phyloP scores from a whole-genome alignment of 2,797 vertebrate genomes.

The Streptopelia turtur region DNA sequence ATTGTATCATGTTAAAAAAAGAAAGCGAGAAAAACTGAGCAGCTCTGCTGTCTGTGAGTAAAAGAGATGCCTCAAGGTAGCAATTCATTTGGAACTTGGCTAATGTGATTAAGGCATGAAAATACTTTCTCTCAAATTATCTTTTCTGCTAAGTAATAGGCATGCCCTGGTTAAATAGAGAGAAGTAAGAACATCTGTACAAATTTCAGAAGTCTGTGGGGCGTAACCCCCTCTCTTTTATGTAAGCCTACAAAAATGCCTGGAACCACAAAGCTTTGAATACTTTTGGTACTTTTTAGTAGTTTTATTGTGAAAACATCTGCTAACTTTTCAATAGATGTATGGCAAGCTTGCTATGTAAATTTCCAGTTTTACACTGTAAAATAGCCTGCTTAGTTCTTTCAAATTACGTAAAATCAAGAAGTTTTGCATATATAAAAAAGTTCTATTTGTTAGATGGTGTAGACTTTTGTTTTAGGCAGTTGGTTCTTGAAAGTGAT shows the following conservation, averaged over 20 bases:
- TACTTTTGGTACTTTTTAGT: constrained; percentile 3
- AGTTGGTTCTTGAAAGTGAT: background rate
- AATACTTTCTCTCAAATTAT: constrained; percentile 47
- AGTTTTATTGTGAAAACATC: background rate
- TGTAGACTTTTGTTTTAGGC: background rate
- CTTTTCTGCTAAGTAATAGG: constrained; percentile 44
- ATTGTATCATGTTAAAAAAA: background rate
- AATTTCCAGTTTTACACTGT: background rate
- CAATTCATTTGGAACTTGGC: constrained; percentile 35
- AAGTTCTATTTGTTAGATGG: accelerated
- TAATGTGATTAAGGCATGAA: constrained; percentile 65
- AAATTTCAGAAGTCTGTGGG: constrained; percentile 23
- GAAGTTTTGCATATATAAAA: background rate
- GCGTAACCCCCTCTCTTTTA: constrained; percentile 2
- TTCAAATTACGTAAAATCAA: background rate
- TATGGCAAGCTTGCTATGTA: background rate
- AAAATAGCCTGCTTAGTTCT: background rate
- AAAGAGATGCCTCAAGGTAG: constrained; percentile 36
- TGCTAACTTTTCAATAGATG: accelerated
- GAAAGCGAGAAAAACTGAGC: background rate
- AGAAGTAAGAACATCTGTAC: constrained; percentile 67
- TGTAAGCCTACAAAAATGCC: constrained; percentile 22
- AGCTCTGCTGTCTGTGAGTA: background rate
- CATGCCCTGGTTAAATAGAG: constrained; percentile 44
- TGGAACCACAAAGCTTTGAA: constrained; percentile 41